phyloP scores from a whole-genome alignment of 2,797 vertebrate genomes.

The Todus mexicanus region DNA sequence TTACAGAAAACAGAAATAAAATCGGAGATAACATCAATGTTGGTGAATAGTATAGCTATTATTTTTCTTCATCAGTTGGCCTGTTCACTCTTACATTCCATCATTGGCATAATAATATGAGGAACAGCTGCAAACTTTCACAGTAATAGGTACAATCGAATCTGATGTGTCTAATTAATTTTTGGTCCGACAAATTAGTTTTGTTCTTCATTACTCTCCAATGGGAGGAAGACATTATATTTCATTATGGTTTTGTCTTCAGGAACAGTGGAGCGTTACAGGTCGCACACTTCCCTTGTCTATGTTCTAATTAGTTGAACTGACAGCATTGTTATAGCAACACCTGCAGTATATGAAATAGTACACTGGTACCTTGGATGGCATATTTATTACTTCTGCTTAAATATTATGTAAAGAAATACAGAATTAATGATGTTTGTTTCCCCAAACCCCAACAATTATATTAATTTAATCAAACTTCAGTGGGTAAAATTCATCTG shows the following conservation, averaged over 20 bases:
- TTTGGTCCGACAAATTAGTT: slow-evolving; percentile 79
- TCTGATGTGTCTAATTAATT: slow-evolving; percentile 81
- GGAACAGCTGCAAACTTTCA: slow-evolving; percentile 74
- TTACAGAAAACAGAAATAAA: background rate
- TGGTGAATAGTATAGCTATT: slow-evolving; percentile 9
- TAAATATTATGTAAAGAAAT: slow-evolving; percentile 26
- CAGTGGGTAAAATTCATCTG: background rate
- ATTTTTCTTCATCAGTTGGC: slow-evolving; percentile 42
- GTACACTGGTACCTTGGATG: background rate
- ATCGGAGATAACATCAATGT: background rate
- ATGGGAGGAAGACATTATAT: slow-evolving; percentile 75
- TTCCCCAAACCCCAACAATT: background rate
- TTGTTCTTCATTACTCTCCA: slow-evolving; percentile 79
- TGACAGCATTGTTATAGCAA: slow-evolving; percentile 71
- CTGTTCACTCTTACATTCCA: slow-evolving; percentile 34
- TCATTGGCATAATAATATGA: slow-evolving; percentile 55
- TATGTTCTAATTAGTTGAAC: slow-evolving; percentile 73
- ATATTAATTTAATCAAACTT: slow-evolving; percentile 2
- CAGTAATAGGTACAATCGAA: slow-evolving; percentile 73
- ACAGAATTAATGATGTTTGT: background rate
- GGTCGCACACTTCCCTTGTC: slow-evolving; percentile 63
- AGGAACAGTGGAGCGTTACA: slow-evolving; percentile 71
- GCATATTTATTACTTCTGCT: slow-evolving; percentile 18
- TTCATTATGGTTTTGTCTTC: slow-evolving; percentile 77
- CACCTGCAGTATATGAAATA: slow-evolving; percentile 52